Conservation (phyloP, 1,140 invertebrate species). For the Eurosta solidaginis region DNA sequence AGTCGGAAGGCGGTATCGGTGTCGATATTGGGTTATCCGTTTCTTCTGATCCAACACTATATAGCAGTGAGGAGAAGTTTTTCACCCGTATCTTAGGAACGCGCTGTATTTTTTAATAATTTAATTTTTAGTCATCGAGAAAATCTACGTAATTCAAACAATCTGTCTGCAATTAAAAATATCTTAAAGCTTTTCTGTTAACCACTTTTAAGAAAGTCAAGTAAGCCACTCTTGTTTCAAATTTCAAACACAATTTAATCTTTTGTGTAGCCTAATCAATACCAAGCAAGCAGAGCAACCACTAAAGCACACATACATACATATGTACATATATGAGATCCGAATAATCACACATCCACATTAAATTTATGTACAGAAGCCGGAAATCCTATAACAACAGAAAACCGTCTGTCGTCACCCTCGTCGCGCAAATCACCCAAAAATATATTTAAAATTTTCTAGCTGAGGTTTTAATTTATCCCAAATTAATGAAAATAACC, state of each 20-base stretch:
- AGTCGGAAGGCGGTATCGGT: too few relatives aligned
- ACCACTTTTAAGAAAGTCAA: not conserved
- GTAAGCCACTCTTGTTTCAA: not conserved
- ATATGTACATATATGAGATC: not conserved
- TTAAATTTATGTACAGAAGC: not conserved
- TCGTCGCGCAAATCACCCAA: not conserved
- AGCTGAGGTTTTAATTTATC: conserved; percentile 47
- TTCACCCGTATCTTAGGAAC: too few relatives aligned
- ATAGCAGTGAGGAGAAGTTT: too few relatives aligned
- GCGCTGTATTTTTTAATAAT: too few relatives aligned
- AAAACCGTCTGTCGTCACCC: conserved; percentile 11
- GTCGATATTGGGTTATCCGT: too few relatives aligned
- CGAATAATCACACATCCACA: too few relatives aligned
- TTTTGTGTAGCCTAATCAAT: conserved; percentile 14
- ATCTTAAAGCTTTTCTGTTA: not conserved
- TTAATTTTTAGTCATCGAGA: too few relatives aligned
- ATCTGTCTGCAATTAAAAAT: not conserved
- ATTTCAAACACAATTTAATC: conserved; percentile 16
- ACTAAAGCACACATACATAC: not conserved
- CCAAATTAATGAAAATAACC: conserved; percentile 48
- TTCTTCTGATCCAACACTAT: too few relatives aligned
- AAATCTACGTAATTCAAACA: too few relatives aligned
- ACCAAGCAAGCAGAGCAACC: not conserved
- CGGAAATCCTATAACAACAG: conserved; percentile 6
- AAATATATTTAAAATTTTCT: not conserved